A percentile compares a stretch with the other conserved stretches of the same genome.
Evolutionary conservation across 2,888 invertebrate species (phyloP).

Genomic region (Stenichneumon culpator): DNA sequence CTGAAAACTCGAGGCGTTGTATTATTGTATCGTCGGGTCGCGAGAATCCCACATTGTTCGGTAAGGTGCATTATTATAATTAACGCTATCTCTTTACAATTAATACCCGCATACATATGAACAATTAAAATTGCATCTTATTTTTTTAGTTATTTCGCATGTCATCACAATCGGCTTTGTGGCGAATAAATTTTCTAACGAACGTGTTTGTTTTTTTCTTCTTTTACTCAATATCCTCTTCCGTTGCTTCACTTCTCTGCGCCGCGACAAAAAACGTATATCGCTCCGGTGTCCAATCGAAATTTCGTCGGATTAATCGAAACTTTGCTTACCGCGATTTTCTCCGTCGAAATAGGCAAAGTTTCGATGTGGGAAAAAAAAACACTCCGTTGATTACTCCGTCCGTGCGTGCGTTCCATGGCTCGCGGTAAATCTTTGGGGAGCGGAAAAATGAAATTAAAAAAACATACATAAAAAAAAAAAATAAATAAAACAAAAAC

Average conservation of each 20-base stretch:
- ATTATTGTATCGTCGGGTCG: slow-evolving; percentile 49
- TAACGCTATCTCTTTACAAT: slow-evolving; percentile 47
- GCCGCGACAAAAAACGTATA: neutral
- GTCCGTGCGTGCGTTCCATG: neutral
- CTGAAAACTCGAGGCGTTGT: slow-evolving; percentile 32
- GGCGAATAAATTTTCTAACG: slow-evolving; percentile 32
- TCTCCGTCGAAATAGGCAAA: neutral
- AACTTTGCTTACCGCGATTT: neutral
- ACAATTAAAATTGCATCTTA: slow-evolving; percentile 21
- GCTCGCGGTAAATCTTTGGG: neutral
- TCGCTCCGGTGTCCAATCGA: slow-evolving; percentile 1
- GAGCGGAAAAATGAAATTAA: neutral
- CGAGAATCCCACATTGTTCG: slow-evolving; percentile 55
- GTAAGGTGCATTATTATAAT: slow-evolving; percentile 61
- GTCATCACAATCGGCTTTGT: slow-evolving; percentile 1
- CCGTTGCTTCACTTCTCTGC: neutral
- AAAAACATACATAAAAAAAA: no score
- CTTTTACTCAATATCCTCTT: slow-evolving; percentile 28
- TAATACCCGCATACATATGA: slow-evolving; percentile 23
- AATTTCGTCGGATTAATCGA: neutral
- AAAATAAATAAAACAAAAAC: neutral
- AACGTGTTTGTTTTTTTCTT: slow-evolving; percentile 23
- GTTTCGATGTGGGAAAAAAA: neutral
- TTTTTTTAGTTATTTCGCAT: slow-evolving; percentile 21
- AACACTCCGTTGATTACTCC: neutral